These are phyloP conservation scores for Hydraecia micacea DNA, from an alignment of 2,888 invertebrate species.

Conservation along the genomic window DNA sequence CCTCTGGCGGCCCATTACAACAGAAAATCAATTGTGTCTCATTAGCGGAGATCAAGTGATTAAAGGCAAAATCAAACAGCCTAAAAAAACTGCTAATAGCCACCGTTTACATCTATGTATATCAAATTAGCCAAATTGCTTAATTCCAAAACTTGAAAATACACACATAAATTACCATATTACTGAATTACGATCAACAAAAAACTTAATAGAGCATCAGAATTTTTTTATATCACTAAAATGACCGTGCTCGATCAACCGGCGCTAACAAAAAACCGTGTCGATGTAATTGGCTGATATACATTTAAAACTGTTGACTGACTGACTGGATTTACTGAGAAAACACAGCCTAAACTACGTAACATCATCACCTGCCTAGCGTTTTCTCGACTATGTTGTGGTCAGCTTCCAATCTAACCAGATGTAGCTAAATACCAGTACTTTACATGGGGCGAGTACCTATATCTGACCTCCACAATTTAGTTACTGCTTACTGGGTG, in stretches of 20 bases:
- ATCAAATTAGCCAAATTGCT: conserved; percentile 48
- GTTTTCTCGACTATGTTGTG: not conserved
- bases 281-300: conserved; percentile 19
- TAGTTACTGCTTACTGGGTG: not conserved
- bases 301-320: conserved; percentile 6
- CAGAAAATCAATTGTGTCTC: too few relatives aligned
- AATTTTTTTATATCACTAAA: conserved; percentile 54
- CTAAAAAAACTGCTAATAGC: conserved; percentile 2
- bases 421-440: not conserved
- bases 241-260: conserved; percentile 48
- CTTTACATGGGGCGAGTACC: not conserved
- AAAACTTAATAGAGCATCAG: conserved; percentile 34
- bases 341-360: not conserved
- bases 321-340: conserved; percentile 6
- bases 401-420: not conserved
- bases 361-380: not conserved
- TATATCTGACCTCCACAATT: not conserved
- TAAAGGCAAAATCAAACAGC: not conserved
- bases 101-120: conserved; percentile 8
- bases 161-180: conserved; percentile 40
- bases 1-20: too few relatives aligned
- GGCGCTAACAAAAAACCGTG: conserved; percentile 41
- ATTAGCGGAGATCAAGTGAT: too few relatives aligned
- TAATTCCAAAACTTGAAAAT: conserved; percentile 35
- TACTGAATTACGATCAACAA: conserved; percentile 29